A percentile compares a stretch with the other conserved stretches of the same genome.
These are phyloP conservation scores for Microcebus lehilahytsara DNA, from an alignment of 2,113 vertebrate species.

Conservation along the genomic window DNA sequence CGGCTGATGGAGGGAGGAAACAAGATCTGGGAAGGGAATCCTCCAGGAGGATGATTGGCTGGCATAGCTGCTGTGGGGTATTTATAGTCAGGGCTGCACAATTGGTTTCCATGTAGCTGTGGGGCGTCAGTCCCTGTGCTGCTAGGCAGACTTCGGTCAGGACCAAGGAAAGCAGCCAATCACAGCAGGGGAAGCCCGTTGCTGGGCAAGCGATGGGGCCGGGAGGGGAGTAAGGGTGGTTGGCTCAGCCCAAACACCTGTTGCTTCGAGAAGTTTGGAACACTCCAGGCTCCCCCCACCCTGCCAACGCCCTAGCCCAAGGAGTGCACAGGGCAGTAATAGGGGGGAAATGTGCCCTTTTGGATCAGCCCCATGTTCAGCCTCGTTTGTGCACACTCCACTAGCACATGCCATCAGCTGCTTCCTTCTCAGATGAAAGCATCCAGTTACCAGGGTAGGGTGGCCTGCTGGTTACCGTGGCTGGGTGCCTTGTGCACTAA, in stretches of 20 bases:
- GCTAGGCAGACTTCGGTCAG: constrained; percentile 77
- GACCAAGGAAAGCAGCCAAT: constrained; percentile 78
- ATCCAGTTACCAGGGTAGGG: not conserved
- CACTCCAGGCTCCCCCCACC: not conserved
- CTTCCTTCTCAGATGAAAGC: constrained; percentile 31
- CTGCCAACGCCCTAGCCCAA: constrained; percentile 20
- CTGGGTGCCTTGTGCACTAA: not conserved
- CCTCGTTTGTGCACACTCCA: not conserved
- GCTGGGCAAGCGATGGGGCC: constrained; percentile 45
- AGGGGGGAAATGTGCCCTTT: constrained; percentile 12
- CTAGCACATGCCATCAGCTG: constrained; percentile 7
- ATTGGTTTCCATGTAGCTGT: constrained; percentile 65
- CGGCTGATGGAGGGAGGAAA: constrained; percentile 57
- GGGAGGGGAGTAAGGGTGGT: not conserved
- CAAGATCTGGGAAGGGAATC: constrained; percentile 76
- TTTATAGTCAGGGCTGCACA: constrained; percentile 75
- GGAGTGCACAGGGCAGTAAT: not conserved
- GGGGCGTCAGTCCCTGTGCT: constrained; percentile 61
- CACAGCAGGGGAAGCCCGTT: constrained; percentile 65
- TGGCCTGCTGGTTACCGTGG: not conserved
- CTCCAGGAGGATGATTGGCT: constrained; percentile 74
- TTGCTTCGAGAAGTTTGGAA: constrained; percentile 66
- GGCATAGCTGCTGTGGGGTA: constrained; percentile 54
- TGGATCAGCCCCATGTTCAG: not conserved
- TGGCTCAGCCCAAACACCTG: constrained; percentile 65